A percentile compares a stretch with the other conserved stretches of the same genome.
These are phyloP conservation scores for Fringilla coelebs DNA, from an alignment of 2,797 vertebrate genomes.

Conservation along the genomic window DNA sequence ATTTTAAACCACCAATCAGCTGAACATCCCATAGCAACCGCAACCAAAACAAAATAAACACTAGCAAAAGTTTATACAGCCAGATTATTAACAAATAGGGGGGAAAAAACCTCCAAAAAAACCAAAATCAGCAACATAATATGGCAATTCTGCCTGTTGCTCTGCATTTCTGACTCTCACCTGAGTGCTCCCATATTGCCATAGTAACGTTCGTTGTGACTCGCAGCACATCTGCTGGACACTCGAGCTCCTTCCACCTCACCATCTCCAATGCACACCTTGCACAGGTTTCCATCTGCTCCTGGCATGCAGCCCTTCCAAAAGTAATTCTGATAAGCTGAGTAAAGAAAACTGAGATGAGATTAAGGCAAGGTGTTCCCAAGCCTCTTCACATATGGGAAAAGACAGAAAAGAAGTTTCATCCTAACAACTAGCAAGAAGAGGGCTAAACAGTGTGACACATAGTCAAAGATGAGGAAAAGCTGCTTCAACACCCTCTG, in stretches of 20 bases:
- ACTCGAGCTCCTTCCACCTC: constrained; percentile 77
- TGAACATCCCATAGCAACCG: neutral
- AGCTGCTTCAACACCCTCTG: neutral
- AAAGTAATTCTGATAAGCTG: constrained; percentile 84
- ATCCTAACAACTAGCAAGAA: neutral
- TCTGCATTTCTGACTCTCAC: constrained; percentile 56
- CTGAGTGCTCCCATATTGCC: constrained; percentile 90
- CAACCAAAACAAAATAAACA: neutral
- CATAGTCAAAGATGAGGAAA: neutral
- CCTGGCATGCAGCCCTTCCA: constrained; percentile 94
- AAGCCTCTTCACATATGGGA: neutral
- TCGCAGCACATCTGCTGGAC: constrained; percentile 80
- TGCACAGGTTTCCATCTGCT: constrained; percentile 83
- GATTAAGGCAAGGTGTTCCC: neutral
- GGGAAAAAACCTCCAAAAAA: neutral
- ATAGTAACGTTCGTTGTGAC: constrained; percentile 89
- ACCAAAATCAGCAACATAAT: neutral
- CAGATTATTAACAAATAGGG: neutral
- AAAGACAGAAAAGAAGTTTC: neutral
- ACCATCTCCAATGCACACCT: constrained; percentile 87
- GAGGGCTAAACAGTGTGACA: neutral
- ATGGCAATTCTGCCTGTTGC: neutral
- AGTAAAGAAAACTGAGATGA: neutral
- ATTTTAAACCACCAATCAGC: neutral
- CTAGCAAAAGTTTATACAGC: neutral